Evolutionary conservation across 2,888 invertebrate species (phyloP), one percentile per base, ranked within the genome.

Genomic region (Oscheius myriophilus): DNA sequence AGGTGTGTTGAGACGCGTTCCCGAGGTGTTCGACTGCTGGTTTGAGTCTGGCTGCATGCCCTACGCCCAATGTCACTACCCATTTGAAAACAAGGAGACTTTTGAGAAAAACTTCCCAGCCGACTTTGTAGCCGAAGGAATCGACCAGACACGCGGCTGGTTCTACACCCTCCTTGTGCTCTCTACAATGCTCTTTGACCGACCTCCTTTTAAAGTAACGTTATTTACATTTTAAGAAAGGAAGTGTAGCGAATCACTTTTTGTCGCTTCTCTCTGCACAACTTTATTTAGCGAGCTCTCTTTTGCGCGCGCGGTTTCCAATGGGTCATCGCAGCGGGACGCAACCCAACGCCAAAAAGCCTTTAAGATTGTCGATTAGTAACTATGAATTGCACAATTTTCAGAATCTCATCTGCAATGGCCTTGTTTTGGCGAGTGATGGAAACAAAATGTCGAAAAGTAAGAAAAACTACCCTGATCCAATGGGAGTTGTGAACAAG

Each of bases 31-130:
- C 88, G 98, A 99, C 88, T 99, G 98, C 87, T 99, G 98, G 98
- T 99, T 99, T 88, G 98, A 99, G 87, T 96, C 96, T 0, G 97
- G 98, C 4, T 94, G 95, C 23, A 98, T 98, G 98, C 98, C 98
- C 0, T 98, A 96, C 86, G 97, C 95, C 0, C 95, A 96, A 87
- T 90, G 91, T 81, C 96, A 96, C 88, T 98, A 93, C 87, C 98
- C 98, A 0, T 98, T 98, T 88, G 94, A 96, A 87, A 92, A 76
- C 49, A 68, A 64, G 41, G 67, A 72, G 33, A 58, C 57, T 3
- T 96, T 96, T 87, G 92, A 93, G 73, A 92, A 92, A 46, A 91
- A 91, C 75, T 99, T 98, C 86, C 98, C 98, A 0, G 98, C 98
- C 0, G 95, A 99, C 89, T 99, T 99, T 86, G 95, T 99, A 85